These are phyloP conservation scores for Cheirogaleus major DNA, from an alignment of 2,797 vertebrate species.

Conservation along the genomic window DNA sequence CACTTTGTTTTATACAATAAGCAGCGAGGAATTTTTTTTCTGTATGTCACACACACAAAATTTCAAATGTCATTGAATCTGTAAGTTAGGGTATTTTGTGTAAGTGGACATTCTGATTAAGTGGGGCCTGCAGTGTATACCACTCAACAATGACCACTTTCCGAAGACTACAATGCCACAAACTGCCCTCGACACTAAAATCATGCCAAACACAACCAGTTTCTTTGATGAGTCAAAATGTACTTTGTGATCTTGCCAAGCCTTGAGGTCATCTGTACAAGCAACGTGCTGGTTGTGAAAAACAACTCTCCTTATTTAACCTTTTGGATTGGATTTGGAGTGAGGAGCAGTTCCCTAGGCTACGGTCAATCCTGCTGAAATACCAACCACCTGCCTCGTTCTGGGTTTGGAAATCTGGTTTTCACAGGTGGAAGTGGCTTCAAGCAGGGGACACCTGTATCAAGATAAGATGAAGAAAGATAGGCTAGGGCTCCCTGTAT, in stretches of 20 bases:
- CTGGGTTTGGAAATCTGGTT: neutral
- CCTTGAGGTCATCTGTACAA: slow-evolving; percentile 25
- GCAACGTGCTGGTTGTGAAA: slow-evolving; percentile 10
- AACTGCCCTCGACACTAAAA: neutral
- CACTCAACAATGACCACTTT: neutral
- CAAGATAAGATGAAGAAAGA: neutral
- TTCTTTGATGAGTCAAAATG: slow-evolving; percentile 61
- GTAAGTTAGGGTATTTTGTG: neutral
- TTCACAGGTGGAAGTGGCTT: neutral
- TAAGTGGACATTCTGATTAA: neutral
- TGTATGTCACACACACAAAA: neutral
- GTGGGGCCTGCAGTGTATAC: neutral
- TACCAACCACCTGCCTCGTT: neutral
- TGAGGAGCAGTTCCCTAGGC: neutral
- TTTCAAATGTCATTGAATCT: neutral
- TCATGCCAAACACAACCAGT: neutral
- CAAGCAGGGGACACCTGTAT: neutral
- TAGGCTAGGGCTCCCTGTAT: neutral
- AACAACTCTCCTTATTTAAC: slow-evolving; percentile 21
- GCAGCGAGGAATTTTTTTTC: slow-evolving; percentile 34
- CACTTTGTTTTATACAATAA: neutral
- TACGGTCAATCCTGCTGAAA: neutral
- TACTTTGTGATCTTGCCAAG: slow-evolving; percentile 44
- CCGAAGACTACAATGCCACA: neutral
- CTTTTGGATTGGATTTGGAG: neutral